Evolutionary conservation across 2,797 vertebrate species (phyloP).

Genomic region (Chiroxiphia lanceolata): DNA sequence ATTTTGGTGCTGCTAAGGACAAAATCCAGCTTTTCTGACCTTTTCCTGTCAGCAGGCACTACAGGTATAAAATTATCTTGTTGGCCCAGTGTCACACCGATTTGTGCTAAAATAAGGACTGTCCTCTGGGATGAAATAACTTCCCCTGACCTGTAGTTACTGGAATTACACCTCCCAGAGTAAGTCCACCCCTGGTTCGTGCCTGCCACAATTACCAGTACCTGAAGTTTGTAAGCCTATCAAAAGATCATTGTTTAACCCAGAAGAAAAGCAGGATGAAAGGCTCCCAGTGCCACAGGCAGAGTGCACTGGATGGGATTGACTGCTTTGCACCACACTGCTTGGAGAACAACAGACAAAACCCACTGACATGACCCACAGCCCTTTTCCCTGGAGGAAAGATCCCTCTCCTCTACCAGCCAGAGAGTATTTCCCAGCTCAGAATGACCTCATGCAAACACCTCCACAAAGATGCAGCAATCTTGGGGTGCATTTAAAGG

Average conservation of each 20-base stretch:
- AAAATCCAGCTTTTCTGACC: not conserved
- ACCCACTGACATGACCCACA: not conserved
- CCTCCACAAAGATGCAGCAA: not conserved
- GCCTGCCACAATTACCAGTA: rapidly evolving
- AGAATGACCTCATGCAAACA: too few species aligned
- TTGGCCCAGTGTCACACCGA: not conserved
- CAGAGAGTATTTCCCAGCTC: not conserved
- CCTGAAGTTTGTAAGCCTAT: not conserved
- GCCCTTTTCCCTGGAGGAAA: not conserved
- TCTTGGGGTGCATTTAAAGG: not conserved
- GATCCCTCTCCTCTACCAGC: not conserved
- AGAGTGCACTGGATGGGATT: not conserved
- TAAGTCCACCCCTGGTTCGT: not conserved
- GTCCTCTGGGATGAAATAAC: not conserved
- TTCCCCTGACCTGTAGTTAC: not conserved
- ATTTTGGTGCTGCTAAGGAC: not conserved
- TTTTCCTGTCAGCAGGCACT: not conserved
- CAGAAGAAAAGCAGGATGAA: not conserved
- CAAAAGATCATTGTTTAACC: not conserved
- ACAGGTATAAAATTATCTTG: not conserved
- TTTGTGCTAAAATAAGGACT: not conserved
- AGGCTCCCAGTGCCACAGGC: not conserved
- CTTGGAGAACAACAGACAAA: not conserved
- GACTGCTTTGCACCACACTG: not conserved
- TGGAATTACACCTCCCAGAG: not conserved